Conservation (phyloP, 2,113 vertebrate genomes). For the Parus major region DNA sequence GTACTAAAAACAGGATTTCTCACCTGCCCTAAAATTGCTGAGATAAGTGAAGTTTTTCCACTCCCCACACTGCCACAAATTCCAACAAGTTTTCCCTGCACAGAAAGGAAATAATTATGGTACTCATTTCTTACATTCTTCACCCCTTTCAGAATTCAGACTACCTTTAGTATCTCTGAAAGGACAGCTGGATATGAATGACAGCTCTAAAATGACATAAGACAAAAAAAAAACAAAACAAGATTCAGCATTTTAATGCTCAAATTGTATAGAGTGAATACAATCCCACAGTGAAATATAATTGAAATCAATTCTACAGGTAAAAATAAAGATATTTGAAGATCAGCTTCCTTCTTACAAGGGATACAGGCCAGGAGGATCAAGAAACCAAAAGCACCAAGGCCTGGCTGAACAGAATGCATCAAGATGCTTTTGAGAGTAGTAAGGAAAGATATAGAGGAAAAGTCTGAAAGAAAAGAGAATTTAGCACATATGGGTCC, state of each 20-base stretch:
- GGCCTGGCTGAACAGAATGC: not conserved
- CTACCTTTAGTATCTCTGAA: not conserved
- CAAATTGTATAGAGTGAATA: not conserved
- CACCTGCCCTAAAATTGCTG: constrained; percentile 92
- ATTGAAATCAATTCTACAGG: not conserved
- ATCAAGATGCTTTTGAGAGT: not conserved
- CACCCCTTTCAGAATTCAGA: not conserved
- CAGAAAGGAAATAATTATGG: not conserved
- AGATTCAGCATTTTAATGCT: not conserved
- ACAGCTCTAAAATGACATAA: not conserved
- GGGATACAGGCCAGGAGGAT: not conserved
- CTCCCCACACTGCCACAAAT: constrained; percentile 94
- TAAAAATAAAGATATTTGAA: not conserved
- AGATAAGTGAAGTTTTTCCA: constrained; percentile 91
- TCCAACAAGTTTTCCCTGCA: constrained; percentile 87
- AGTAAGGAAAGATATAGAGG: not conserved
- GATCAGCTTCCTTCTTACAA: not conserved
- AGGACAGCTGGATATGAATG: not conserved
- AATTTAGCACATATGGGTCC: not conserved
- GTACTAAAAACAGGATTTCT: constrained; percentile 17
- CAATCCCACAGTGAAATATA: not conserved
- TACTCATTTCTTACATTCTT: not conserved
- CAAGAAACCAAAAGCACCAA: not conserved
- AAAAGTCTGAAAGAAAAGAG: not conserved
- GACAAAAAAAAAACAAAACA: not conserved